Base-by-base conservation (phyloP, 2,888 invertebrate genomes). In the Aproaerema taeniolella region DNA sequence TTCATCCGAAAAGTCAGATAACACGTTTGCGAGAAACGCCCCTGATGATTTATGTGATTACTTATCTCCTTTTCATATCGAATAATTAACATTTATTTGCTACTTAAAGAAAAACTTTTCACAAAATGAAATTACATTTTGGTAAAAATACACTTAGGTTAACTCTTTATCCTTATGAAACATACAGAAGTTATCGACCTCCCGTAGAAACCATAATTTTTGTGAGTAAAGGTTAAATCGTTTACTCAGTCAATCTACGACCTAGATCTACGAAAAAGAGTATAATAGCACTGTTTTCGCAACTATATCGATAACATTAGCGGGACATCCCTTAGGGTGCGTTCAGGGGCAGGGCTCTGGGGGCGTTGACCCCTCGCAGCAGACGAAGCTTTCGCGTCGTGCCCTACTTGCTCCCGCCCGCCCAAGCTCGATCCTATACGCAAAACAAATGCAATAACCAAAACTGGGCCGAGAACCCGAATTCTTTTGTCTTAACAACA, bases 271-370 rank as follows among this genome's bases (percentile, higher is more conserved):
- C 6, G 15, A n/a, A 33, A 33, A 45, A 43, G 31, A 37, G 39
- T 45, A 38, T 40, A 46, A 43, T 42, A 28, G 43, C 52, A 49
- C 7, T 31, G n/a, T 55, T 61, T 64, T 51, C 42, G 57, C 58
- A 63, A 68, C 54, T 61, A 52, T 75, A 75, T 80, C 78, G 72
- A 81, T 76, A 79, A 61, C 67, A 73, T 65, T 63, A 59, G 65
- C 12, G 49, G 61, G 63, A 58, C 79, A 77, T 75, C 82, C 80
- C 82, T 77, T 48, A 54, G 52, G 55, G 59, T 61, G 67, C 71
- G 74, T 83, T 83, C 81, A 82, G 71, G 81, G 81, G 79, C 83
- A 81, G 78, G 80, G 79, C 81, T 70, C 60, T 45, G 50, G 67
- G 83, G 78, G 65, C 83, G 68, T 67, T 78, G 85, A 83, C 80